Base-by-base conservation (phyloP, 1,140 invertebrate species). In the Pentalonia nigronervosa region DNA sequence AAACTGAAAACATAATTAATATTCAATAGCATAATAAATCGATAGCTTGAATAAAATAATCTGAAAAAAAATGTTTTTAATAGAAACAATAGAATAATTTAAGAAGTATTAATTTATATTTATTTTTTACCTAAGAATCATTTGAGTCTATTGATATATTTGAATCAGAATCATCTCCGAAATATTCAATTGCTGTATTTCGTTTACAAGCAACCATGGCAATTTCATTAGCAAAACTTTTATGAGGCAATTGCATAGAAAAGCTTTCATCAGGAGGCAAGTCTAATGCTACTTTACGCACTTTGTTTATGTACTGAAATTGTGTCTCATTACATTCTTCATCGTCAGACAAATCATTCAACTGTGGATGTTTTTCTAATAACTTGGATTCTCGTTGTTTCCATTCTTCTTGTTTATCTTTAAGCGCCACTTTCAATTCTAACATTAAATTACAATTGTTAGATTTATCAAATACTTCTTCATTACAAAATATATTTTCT, bases 391-490 rank as follows among this genome's bases (percentile, higher is more conserved):
- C 91, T 25, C 91, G 76, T 30, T 36, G 1, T 45, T 93, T 83
- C 91, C 91, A 93, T 86, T 93, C 91, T 1, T 14, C 34, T 93
- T 93, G 91, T 53, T 93, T 93, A 41, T 53, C 34, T 93, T 93
- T 50, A 21, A 93, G 81, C 0, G 91, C 91, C 2, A 93, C 47
- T 53, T 84, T 93, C n/a, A 93, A 53, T 36, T 93, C 91, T n/a
- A 56, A 84, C 41, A 93, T 93, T 56, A 93, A 93, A 86, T 84
- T 53, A 48, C 36, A n/a, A 56, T 93, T 93, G 48, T 86, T 83
- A 14, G 81, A 53, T 2, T 50, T 93, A 45, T 93, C 91, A 84
- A 84, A 93, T 47, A 93, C 2, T 30, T n/a, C 36, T 23, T 93
- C 48, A 53, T 93, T 20, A 20, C 11, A 53, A 56, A 48, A 53